Base-by-base conservation (phyloP, 1,140 invertebrate genomes). In the Trypoxylus dichotomus region DNA sequence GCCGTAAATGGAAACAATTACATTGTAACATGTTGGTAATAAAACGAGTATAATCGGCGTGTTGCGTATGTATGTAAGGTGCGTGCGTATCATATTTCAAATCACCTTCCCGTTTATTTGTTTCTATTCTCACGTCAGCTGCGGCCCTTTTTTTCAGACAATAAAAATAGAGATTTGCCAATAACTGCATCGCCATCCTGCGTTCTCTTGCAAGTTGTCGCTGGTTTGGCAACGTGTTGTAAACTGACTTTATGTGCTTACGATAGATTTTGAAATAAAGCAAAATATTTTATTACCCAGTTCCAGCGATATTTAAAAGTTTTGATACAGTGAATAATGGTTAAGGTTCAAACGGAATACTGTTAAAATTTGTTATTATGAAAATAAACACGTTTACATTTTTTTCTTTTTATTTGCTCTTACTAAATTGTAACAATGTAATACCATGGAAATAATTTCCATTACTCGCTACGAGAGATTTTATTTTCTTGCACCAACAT, bases 1-100 rank as follows among this genome's bases (percentile, higher is more conserved):
- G 60, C 60, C 60, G 60, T 68, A 68, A 68, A 68, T 68, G 60
- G 60, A 68, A 29, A 68, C 60, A 68, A 68, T 68, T 68, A 68
- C 27, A 68, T 27, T 68, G 21, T 24, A 68, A 68, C 60, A 21
- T 29, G 60, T n/a, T n/a, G n/a, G n/a, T 68, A 68, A 68, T 68
- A 68, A 68, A 68, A 10, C 60, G 21, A 27, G 24, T 68, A 27
- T 68, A 68, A 68, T 68, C 5, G 27, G 25, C 60, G 24, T 68
- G 21, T 25, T 29, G 60, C 27, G 13, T 68, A 68, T 6, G 60
- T 29, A 25, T 68, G 11, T 13, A 29, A 68, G 25, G 15, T 68
- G 24, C 27, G 21, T 54, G 3, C 19, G 47, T 54, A 54, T 47
- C 10, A 47, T 54, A n/a, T 54, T 54, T 54, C 47, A 15, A 54